Evolutionary conservation across 2,888 invertebrate species (phyloP), one percentile per base, ranked within the genome.

Genomic region (Drosophila nigritarsus): DNA sequence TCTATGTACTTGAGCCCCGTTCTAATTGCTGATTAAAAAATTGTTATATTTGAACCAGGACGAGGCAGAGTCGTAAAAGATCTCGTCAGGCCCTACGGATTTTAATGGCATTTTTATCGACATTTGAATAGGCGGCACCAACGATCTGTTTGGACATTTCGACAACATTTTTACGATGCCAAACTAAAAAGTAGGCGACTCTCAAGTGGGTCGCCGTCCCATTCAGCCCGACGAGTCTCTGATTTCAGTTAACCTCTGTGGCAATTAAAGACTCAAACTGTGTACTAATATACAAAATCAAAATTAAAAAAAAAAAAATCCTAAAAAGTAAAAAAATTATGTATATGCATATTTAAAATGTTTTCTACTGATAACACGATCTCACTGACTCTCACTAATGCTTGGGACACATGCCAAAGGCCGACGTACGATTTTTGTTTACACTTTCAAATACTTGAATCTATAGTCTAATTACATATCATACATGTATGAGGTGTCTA

Each of bases 111-210:
- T 87, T 91, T 91, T 91, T 90, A 92, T 92, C 84, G 82, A 65
- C 72, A 77, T 89, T 90, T 88, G 82, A 83, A 84, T 84, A 84
- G 86, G 73, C 81, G 74, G 88, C 80, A 78, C 82, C 80, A 90
- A 92, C 83, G 90, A 88, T 86, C 88, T 91, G 91, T 92, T 92
- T 91, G 81, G 90, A 89, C 88, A 90, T 82, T 86, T 89, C 75
- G 75, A 80, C 86, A 89, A 82, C 75, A 75, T 71, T 86, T 87
- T 89, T 74, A 89, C 75, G 74, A 67, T 69, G 65, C 51, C 40
- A 32, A 65, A 65, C 59, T 59, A 49, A 73, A 76, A 71, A 61
- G 62, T 54, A 64, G 73, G 66, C 80, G 65, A 78, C 68, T 64
- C 75, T 82, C 83, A 85, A 89, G 88, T 85, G 80, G 82, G 71